A percentile compares a stretch with the other conserved stretches of the same genome.
Conservation (phyloP, 2,888 invertebrate species). For the Blera fallax region DNA sequence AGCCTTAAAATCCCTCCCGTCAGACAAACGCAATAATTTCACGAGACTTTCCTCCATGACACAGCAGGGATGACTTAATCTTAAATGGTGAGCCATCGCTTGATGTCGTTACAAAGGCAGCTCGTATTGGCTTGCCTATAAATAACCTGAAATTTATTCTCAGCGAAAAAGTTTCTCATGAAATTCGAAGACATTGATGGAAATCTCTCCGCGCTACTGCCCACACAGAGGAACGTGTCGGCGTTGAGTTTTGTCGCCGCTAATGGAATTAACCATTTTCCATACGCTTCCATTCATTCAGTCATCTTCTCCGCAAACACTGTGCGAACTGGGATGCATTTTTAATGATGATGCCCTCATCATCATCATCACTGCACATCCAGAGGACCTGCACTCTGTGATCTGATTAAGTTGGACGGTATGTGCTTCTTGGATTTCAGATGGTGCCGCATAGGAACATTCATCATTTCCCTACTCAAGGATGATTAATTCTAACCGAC, state of each 20-base stretch:
- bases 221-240: slow-evolving; percentile 64
- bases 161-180: slow-evolving; percentile 1
- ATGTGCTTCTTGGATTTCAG: slow-evolving; percentile 26
- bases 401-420: slow-evolving; percentile 60
- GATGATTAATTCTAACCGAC: slow-evolving; percentile 67
- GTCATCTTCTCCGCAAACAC: neutral
- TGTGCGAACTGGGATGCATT: slow-evolving; percentile 44
- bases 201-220: slow-evolving; percentile 48
- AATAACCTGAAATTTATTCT: slow-evolving; percentile 24
- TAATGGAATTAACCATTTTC: slow-evolving; percentile 61
- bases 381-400: slow-evolving; percentile 4
- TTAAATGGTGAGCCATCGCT: too few relatives aligned
- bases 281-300: slow-evolving; percentile 43
- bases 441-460: slow-evolving; percentile 20
- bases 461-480: slow-evolving; percentile 61
- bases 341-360: slow-evolving; percentile 58
- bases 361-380: neutral
- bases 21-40: too few relatives aligned
- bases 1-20: too few relatives aligned
- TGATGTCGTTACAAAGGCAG: too few relatives aligned
- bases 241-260: slow-evolving; percentile 55
- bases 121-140: neutral
- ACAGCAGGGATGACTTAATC: too few relatives aligned
- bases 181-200: slow-evolving; percentile 52
- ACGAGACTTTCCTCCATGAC: too few relatives aligned